Base-by-base conservation (phyloP, 2,113 vertebrate species). In the Rana temporaria region DNA sequence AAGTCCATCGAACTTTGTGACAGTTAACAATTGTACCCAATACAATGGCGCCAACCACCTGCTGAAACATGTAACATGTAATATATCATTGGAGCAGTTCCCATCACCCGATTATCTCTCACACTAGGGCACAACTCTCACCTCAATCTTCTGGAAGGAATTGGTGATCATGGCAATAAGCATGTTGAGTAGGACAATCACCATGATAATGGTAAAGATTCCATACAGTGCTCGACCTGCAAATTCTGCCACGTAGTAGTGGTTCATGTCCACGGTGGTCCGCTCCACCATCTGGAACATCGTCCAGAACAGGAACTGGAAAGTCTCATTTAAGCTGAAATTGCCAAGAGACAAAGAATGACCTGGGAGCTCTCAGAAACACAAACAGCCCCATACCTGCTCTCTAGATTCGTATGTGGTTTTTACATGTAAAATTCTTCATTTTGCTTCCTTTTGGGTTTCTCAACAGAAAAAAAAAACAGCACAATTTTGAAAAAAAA, bases 151-250 rank as follows among this genome's bases (percentile, higher is more conserved):
- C 92, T 97, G 96, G 86, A 97, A 97, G 84, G 96, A 96, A 90
- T 95, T 97, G 84, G 96, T 97, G 90, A 97, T 97, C 96, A 98
- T 97, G 82, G 96, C 96, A 18, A 98, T 93, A 1, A 98, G 94
- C 95, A 97, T 97, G 90, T 96, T 96, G 81, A 98, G 95, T 14
- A 96, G 91, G 12, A 97, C 95, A 5, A 97, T 96, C 85, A 97
- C 96, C 34, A 96, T 96, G 83, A 98, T 72, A 0, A 97, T 94
- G 32, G 96, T 96, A 85, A 94, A 97, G 89, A 96, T 91, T 11
- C 96, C 95, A 0, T 96, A 97, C 7, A 98, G 89, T 52, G 95
- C 87, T 64, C 91, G 88, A 26, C 95, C 96, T 1, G 95, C 92
- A 57, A 95, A 92, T 86, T 97, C 92, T 0, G 95, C 95, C 85